Conservation (phyloP, 2,888 invertebrate genomes). For the Anaspis maculata region DNA sequence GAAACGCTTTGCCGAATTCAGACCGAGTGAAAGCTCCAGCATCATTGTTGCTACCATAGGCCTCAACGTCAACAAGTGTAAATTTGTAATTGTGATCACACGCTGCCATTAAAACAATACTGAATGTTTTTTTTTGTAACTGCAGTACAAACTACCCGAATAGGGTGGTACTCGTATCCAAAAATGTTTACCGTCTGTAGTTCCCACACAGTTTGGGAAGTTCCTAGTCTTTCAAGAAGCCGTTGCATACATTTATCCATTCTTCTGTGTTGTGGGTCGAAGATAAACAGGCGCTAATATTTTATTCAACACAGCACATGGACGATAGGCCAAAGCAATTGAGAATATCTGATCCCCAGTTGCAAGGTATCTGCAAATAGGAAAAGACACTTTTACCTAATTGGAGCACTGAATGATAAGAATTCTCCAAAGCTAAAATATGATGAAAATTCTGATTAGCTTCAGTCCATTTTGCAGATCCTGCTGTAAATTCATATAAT, state of each 20-base stretch:
- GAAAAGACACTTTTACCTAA: too few species aligned
- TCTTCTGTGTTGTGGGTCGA: not conserved
- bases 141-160: not conserved
- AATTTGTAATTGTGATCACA: constrained; percentile 1
- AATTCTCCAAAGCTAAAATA: too few species aligned
- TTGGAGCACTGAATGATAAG: too few species aligned
- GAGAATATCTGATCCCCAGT: not conserved
- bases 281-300: not conserved
- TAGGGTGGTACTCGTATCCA: not conserved
- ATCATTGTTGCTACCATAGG: constrained; percentile 3
- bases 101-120: not conserved
- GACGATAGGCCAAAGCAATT: not conserved
- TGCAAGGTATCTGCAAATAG: not conserved
- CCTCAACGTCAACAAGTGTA: constrained; percentile 2
- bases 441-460: too few species aligned
- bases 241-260: not conserved
- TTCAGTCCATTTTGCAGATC: too few species aligned
- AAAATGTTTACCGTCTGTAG: not conserved
- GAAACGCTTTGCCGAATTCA: not conserved
- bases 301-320: not conserved
- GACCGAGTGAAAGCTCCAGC: not conserved
- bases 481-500: too few species aligned
- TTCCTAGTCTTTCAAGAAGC: not conserved
- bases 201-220: constrained; percentile 1
- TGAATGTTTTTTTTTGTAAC: not conserved